Evolutionary conservation across 2,888 invertebrate species (phyloP), one percentile per base, ranked within the genome.

Genomic region (Aphidoletes aphidimyza): DNA sequence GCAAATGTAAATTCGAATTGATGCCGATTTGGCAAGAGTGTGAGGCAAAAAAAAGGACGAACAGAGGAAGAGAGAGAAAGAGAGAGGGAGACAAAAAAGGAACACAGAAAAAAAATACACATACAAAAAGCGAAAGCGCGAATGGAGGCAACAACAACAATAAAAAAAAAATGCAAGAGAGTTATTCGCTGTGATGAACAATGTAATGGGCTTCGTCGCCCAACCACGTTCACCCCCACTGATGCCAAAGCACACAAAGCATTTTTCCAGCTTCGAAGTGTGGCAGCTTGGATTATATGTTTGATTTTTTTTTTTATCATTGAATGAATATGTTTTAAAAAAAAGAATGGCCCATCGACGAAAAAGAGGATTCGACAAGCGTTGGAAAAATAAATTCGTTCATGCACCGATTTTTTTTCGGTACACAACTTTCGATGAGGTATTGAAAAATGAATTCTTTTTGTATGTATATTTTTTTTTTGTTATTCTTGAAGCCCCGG

Each of bases 141-240:
- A n/a, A n/a, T n/a, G n/a, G n/a, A n/a, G n/a, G n/a, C n/a, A n/a
- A n/a, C n/a, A n/a, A n/a, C n/a, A n/a, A n/a, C n/a, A n/a, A n/a
- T n/a, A n/a, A n/a, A n/a, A n/a, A n/a, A n/a, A 69, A 69, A 69
- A 30, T 30, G 34, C 69, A 30, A 69, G 34, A 69, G 69, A 69
- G 69, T 69, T 69, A 69, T 69, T 69, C 69, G 69, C 69, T 69
- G 69, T 69, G 69, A 69, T 69, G 69, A 69, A 69, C 69, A 69
- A 30, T 69, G 69, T 69, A 69, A 69, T 69, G 34, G 69, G 69
- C 30, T 14, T 69, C 69, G 69, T 69, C 69, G 30, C 69, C 69
- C 69, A 30, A 69, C 69, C 69, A n/a, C 69, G 6, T 22, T 22
- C n/a, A 0, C 69, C 34, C 14, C n/a, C n/a, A n/a, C 69, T 69